Evolutionary conservation across 2,797 vertebrate genomes (phyloP).

Genomic region (Poeciliopsis gracilis): DNA sequence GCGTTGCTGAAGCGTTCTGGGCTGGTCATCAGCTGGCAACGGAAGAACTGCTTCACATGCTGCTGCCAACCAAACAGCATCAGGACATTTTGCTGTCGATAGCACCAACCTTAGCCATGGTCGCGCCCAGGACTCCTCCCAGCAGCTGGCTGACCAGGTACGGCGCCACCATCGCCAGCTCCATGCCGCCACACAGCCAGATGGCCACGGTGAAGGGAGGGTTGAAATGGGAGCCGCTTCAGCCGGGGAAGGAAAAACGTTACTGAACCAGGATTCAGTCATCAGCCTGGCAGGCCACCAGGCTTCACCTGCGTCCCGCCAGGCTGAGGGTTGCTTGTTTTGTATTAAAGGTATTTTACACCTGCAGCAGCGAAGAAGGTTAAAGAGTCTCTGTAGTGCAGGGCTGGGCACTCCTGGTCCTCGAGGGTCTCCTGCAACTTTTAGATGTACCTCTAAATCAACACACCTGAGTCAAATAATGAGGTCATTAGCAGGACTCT

Average conservation of each 20-base stretch:
- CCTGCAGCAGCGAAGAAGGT: too few species aligned
- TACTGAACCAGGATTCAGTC: not conserved
- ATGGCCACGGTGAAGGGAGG: slow-evolving; percentile 86
- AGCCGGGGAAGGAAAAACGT: not conserved
- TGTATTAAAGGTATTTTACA: too few species aligned
- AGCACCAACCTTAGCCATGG: slow-evolving; percentile 86
- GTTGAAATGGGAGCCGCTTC: slow-evolving; percentile 91
- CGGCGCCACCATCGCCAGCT: slow-evolving; percentile 79
- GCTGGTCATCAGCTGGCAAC: slow-evolving; percentile 73
- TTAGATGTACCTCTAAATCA: too few species aligned
- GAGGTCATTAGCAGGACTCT: too few species aligned
- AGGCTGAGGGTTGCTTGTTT: too few species aligned
- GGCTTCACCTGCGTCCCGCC: too few species aligned
- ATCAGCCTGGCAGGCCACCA: too few species aligned
- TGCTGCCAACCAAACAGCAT: not conserved
- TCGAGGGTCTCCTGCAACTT: too few species aligned
- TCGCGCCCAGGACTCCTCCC: slow-evolving; percentile 87
- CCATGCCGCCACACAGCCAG: slow-evolving; percentile 85
- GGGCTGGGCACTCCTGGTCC: too few species aligned
- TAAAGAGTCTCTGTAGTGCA: too few species aligned
- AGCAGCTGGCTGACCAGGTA: slow-evolving; percentile 87
- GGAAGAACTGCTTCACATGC: not conserved
- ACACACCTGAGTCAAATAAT: too few species aligned
- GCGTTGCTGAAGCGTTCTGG: slow-evolving; percentile 72
- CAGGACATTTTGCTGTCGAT: not conserved